Evolutionary conservation across 2,888 invertebrate genomes (phyloP).

Genomic region (Apodemia hepburni): DNA sequence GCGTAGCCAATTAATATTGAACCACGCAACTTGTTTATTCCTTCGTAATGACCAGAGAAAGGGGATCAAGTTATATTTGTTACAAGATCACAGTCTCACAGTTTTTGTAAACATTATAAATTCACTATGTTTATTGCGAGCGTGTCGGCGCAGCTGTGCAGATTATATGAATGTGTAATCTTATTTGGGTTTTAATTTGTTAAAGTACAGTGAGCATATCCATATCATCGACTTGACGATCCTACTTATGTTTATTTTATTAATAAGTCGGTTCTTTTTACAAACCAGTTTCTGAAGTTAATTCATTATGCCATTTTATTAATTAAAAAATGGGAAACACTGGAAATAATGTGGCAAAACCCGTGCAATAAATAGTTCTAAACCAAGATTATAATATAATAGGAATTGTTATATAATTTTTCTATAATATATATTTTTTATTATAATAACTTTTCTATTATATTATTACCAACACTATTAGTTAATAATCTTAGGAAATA

Average conservation of each 20-base stretch:
- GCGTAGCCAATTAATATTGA: conserved; percentile 24
- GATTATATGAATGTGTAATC: conserved; percentile 7
- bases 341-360: neutral
- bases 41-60: conserved; percentile 21
- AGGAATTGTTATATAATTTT: too few species aligned
- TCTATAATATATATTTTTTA: too few species aligned
- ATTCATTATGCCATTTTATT: neutral
- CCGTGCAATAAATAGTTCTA: too few species aligned
- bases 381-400: too few species aligned
- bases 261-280: neutral
- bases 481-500: too few species aligned
- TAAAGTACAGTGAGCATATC: neutral
- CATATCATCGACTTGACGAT: neutral
- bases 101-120: conserved; percentile 45
- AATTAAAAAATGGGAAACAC: neutral
- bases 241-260: neutral
- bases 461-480: too few species aligned
- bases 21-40: conserved; percentile 16
- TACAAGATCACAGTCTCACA: conserved; percentile 24
- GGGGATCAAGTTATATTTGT: conserved; percentile 26
- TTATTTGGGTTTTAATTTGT: conserved; percentile 11
- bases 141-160: conserved; percentile 22
- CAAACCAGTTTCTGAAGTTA: neutral
- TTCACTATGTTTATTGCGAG: conserved; percentile 36
- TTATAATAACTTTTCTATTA: too few species aligned